phyloP scores from a whole-genome alignment of 2,113 vertebrate genomes.

The Apodemus sylvaticus region DNA sequence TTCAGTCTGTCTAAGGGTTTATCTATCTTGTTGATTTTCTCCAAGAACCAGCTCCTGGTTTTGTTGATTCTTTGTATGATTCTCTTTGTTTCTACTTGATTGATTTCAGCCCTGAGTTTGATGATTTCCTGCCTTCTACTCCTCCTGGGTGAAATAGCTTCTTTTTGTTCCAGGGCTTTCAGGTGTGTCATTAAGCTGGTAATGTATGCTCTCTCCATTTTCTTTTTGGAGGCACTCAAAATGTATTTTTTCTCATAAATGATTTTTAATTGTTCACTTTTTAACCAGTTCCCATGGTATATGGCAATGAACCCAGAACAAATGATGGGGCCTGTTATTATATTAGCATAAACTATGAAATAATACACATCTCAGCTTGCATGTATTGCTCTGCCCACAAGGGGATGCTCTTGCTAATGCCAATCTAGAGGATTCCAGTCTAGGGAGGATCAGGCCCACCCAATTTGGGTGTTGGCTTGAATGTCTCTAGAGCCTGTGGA shows the following conservation, averaged over 20 bases:
- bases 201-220: no score
- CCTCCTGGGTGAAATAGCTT: no score
- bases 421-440: conserved; percentile 64
- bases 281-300: neutral
- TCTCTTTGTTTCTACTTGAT: no score
- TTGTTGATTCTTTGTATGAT: no score
- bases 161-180: no score
- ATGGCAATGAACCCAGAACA: conserved; percentile 22
- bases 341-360: conserved; percentile 64
- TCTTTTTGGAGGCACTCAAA: no score
- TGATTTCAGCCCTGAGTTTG: no score
- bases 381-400: conserved; percentile 1
- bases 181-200: no score
- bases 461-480: conserved; percentile 59
- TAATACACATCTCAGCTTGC: conserved; percentile 68
- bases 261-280: neutral
- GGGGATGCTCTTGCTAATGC: conserved; percentile 45
- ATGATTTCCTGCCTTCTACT: no score
- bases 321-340: conserved; percentile 60
- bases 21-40: no score
- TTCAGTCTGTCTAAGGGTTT: no score
- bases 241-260: neutral
- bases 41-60: no score
- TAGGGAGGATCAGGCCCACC: conserved; percentile 48
- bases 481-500: conserved; percentile 46